Evolutionary conservation across 2,113 vertebrate genomes (phyloP).

Genomic region (Thinocorus orbignyianus): DNA sequence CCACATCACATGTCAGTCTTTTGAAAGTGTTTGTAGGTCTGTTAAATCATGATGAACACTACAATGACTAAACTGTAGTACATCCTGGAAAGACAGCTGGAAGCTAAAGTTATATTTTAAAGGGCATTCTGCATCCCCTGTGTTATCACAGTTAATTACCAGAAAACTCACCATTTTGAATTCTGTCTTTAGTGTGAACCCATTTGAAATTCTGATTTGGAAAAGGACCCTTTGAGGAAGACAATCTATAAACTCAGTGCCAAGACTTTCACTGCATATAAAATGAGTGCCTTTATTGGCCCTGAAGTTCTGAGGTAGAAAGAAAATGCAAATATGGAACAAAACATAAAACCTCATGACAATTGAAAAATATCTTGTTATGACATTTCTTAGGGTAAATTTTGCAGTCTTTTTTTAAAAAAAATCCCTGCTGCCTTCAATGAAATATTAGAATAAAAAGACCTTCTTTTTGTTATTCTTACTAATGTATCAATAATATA

Average conservation of each 20-base stretch:
- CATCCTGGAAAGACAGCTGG: background rate
- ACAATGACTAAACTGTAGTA: background rate
- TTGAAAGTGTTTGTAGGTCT: background rate
- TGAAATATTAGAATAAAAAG: background rate
- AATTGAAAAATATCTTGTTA: background rate
- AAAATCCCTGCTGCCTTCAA: background rate
- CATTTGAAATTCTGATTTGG: constrained; percentile 48
- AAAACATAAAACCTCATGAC: background rate
- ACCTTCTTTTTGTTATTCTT: background rate
- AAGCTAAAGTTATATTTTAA: constrained; percentile 11
- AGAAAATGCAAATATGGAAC: background rate
- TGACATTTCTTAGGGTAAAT: background rate
- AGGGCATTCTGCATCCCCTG: background rate
- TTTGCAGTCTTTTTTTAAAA: background rate
- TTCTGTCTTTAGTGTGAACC: background rate
- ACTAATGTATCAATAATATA: background rate
- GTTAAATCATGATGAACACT: background rate
- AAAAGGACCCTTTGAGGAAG: background rate
- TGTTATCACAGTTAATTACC: constrained; percentile 37
- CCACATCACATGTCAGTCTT: background rate
- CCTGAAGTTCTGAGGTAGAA: constrained; percentile 3
- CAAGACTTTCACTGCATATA: constrained; percentile 1
- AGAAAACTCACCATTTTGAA: background rate
- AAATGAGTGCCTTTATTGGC: background rate
- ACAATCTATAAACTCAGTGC: constrained; percentile 13